Base-by-base conservation (phyloP, 2,888 invertebrate species). In the Cacoxenus indagator region DNA sequence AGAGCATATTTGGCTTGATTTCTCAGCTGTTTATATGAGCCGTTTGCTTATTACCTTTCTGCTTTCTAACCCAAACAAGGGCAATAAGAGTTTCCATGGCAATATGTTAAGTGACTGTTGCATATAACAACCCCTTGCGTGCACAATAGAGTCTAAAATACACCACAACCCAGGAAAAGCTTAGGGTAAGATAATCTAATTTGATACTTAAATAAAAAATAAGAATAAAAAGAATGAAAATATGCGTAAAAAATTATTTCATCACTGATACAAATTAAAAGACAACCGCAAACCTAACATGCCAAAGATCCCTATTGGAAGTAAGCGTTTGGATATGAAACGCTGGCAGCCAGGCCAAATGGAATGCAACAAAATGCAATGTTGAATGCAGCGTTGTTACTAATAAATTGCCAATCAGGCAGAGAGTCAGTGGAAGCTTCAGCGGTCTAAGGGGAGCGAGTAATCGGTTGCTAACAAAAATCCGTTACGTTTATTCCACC, bases 201-300 rank as follows among this genome's bases (percentile, higher is more conserved):
- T n/a, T n/a, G n/a, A n/a, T n/a, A n/a, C n/a, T n/a, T n/a, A n/a
- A n/a, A n/a, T n/a, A n/a, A n/a, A n/a, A n/a, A n/a, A n/a, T n/a
- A n/a, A n/a, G n/a, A n/a, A n/a, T n/a, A n/a, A n/a, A n/a, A n/a
- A n/a, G n/a, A n/a, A n/a, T n/a, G 9, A 54, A 31, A 75, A 73
- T 76, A 76, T 81, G 80, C 75, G 78, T 75, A 67, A 68, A 75
- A 73, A 74, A 71, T n/a, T 45, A 77, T 80, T 82, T 82, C 76
- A 78, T 83, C 80, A 81, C 75, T 72, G 76, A 67, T 73, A 72
- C 67, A 74, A 75, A 74, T 73, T 65, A 26, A 62, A 70, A 70
- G 67, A 75, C 74, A 75, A 74, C 73, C 74, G 29, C 57, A 72
- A 62, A 19, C 3, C 6, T 17, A 9, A 29, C 27, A 26, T 26